Percentiles rank a stretch among this genome's conserved stretches.
These are phyloP conservation scores for Parazoanthus darwini DNA, from an alignment of 92 coral and sea anemone species.

Conservation along the genomic window DNA sequence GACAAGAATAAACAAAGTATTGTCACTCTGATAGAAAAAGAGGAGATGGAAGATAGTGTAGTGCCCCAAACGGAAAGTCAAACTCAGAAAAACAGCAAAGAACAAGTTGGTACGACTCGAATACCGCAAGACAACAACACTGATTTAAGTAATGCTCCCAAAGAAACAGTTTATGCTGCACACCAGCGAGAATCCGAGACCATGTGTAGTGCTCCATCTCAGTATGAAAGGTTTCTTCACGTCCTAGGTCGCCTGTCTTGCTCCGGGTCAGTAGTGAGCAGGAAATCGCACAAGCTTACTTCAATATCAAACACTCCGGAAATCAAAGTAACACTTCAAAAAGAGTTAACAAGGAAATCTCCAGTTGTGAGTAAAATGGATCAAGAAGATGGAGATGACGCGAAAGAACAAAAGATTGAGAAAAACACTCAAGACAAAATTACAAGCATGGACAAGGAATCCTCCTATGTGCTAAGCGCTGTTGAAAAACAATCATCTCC, in stretches of 20 bases:
- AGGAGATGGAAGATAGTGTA: slow-evolving; percentile 56
- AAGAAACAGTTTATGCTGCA: background rate
- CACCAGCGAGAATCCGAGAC: slow-evolving; percentile 27
- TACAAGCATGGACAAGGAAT: slow-evolving; percentile 27
- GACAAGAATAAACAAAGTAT: slow-evolving; percentile 55
- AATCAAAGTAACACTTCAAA: background rate
- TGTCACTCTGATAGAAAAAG: slow-evolving; percentile 76
- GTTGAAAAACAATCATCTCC: slow-evolving; percentile 1
- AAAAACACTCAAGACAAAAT: slow-evolving; percentile 21
- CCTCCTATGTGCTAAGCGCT: background rate
- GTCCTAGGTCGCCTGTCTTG: slow-evolving; percentile 58
- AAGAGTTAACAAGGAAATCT: background rate
- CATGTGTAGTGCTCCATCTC: slow-evolving; percentile 45
- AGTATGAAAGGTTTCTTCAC: slow-evolving; percentile 57
- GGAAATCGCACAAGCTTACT: slow-evolving; percentile 38
- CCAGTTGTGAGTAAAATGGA: slow-evolving; percentile 26
- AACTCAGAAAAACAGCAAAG: background rate
- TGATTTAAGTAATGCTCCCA: background rate
- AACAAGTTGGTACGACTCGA: background rate
- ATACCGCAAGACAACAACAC: background rate
- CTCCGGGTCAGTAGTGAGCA: slow-evolving; percentile 61
- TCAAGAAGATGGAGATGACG: slow-evolving; percentile 35
- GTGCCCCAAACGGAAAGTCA: slow-evolving; percentile 11
- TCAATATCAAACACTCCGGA: slow-evolving; percentile 15
- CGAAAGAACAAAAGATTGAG: slow-evolving; percentile 16